Conservation (phyloP, 2,888 invertebrate species). For the Drosophila sordidula region DNA sequence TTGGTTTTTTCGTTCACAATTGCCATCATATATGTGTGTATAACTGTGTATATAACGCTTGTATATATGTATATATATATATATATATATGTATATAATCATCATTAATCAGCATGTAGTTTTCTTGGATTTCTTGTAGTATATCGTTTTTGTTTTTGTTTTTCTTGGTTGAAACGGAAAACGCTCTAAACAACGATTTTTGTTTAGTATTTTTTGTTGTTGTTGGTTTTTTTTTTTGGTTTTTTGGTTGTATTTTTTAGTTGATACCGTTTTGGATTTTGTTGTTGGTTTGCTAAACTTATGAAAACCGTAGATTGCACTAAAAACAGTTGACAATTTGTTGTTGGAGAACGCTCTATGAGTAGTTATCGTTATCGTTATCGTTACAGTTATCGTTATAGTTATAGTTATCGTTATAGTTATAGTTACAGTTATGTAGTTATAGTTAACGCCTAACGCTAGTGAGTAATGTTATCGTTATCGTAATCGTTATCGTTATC, state of each 20-base stretch:
- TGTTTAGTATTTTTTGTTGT: constrained; percentile 16
- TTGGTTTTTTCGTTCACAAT: constrained; percentile 59
- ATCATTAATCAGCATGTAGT: constrained; percentile 43
- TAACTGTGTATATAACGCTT: constrained; percentile 66
- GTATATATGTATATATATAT: constrained; percentile 26
- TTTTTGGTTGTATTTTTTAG: no score
- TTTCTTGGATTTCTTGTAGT: constrained; percentile 7
- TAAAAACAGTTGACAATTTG: constrained; percentile 74
- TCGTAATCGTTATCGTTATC: constrained; percentile 39
- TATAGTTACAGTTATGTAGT: constrained; percentile 37
- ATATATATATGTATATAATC: constrained; percentile 15
- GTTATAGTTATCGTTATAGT: constrained; percentile 22
- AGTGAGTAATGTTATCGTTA: constrained; percentile 43
- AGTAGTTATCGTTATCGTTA: constrained; percentile 48
- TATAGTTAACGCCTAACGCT: constrained; percentile 46
- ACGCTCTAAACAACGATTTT: constrained; percentile 67
- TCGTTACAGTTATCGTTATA: constrained; percentile 36
- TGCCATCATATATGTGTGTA: constrained; percentile 66
- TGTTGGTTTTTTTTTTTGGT: no score
- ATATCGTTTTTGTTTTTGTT: constrained; percentile 10
- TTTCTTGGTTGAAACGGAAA: constrained; percentile 66
- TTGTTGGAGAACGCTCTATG: constrained; percentile 54
- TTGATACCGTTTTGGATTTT: constrained; percentile 30
- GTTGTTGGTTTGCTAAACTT: constrained; percentile 59
- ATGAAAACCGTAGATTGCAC: constrained; percentile 81